Conservation (phyloP, 2,113 vertebrate species). For the Paedocypris sp. region DNA sequence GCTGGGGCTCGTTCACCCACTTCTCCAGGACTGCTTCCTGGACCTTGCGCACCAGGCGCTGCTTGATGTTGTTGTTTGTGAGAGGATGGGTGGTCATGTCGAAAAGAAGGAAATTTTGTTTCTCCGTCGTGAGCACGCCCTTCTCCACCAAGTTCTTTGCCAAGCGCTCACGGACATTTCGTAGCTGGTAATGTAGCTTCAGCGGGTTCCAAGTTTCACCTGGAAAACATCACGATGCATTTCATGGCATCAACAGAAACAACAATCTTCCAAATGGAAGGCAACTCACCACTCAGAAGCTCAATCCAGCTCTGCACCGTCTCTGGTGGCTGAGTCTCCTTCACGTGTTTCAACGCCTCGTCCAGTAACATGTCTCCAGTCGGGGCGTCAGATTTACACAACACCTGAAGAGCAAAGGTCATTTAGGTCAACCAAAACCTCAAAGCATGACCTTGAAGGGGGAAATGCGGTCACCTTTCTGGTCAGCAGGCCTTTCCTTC, state of each 20-base stretch:
- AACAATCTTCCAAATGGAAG: not conserved
- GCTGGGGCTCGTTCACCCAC: slow-evolving; percentile 92
- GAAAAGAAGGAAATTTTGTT: slow-evolving; percentile 97
- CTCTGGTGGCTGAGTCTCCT: slow-evolving; percentile 93
- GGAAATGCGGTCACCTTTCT: slow-evolving; percentile 72
- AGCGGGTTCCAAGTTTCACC: slow-evolving; percentile 96
- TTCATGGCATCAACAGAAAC: not conserved
- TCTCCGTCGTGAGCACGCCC: slow-evolving; percentile 92
- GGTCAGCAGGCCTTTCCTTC: slow-evolving; percentile 85
- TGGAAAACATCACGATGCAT: slow-evolving; percentile 38
- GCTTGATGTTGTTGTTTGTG: slow-evolving; percentile 89
- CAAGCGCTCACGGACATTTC: slow-evolving; percentile 86
- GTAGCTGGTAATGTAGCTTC: slow-evolving; percentile 91
- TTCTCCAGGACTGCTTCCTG: slow-evolving; percentile 90
- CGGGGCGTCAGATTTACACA: slow-evolving; percentile 93
- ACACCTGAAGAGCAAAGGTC: slow-evolving; percentile 62
- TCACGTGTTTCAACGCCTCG: slow-evolving; percentile 95
- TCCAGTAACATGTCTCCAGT: slow-evolving; percentile 95
- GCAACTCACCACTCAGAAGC: slow-evolving; percentile 85
- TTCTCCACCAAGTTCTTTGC: slow-evolving; percentile 97
- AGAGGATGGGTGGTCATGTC: slow-evolving; percentile 98
- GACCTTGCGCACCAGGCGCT: slow-evolving; percentile 91
- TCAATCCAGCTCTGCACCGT: slow-evolving; percentile 98
- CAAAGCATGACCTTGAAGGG: not conserved
- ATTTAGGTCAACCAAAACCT: not conserved